Evolutionary conservation across 1,140 invertebrate species (phyloP).

Genomic region (Zaprionus inermis): DNA sequence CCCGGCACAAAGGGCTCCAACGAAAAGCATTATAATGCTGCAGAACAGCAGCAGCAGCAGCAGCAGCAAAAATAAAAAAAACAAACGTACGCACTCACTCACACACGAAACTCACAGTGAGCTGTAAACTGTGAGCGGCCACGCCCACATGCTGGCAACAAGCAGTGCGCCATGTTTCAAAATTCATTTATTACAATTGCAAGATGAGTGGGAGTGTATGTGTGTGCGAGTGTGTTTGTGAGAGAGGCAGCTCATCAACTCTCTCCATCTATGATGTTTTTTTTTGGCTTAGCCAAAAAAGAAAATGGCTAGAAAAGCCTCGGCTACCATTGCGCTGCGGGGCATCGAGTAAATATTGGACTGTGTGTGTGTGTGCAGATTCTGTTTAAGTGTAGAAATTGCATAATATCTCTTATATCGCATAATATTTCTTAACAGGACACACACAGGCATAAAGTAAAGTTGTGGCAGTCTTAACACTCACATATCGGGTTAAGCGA

Average conservation of each 20-base stretch:
- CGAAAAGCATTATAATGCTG: constrained; percentile 45
- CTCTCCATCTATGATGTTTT: constrained; percentile 9
- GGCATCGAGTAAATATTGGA: constrained; percentile 47
- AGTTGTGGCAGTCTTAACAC: constrained; percentile 50
- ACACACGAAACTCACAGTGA: neutral
- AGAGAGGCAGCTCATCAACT: constrained; percentile 60
- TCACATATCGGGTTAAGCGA: constrained; percentile 64
- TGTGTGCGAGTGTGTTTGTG: constrained; percentile 1
- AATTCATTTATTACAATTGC: constrained; percentile 76
- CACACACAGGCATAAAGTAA: constrained; percentile 26
- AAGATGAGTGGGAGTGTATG: constrained; percentile 22
- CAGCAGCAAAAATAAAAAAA: constrained; percentile 1
- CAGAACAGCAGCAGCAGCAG: constrained; percentile 10
- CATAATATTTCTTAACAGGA: constrained; percentile 59
- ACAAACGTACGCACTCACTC: too few relatives aligned
- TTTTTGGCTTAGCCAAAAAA: constrained; percentile 29
- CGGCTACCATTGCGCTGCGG: constrained; percentile 48
- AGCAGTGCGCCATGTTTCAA: constrained; percentile 62
- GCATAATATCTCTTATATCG: constrained; percentile 75
- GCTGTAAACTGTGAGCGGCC: constrained; percentile 33
- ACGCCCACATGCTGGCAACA: constrained; percentile 66
- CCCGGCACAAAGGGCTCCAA: constrained; percentile 44
- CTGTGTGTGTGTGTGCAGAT: constrained; percentile 42
- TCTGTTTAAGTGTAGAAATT: constrained; percentile 74
- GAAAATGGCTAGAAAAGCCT: constrained; percentile 50